phyloP scores from a whole-genome alignment of 2,797 vertebrate genomes.

The Odontamblyopus rebecca region DNA sequence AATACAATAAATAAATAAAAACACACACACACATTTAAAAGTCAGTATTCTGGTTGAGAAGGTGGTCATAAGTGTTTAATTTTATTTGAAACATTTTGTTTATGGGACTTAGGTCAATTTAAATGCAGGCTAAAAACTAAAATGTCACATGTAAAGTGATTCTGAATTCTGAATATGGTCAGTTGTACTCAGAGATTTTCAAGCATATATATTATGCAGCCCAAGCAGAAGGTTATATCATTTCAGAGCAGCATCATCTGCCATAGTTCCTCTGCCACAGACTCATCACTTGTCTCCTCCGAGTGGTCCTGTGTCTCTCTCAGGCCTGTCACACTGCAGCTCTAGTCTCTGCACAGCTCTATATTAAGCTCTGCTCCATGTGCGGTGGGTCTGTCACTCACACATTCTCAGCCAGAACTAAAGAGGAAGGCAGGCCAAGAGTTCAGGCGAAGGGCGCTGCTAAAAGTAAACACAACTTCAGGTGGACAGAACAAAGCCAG shows the following conservation, averaged over 20 bases:
- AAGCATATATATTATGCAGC: not conserved
- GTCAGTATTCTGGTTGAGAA: too few relatives aligned
- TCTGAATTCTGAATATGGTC: too few relatives aligned
- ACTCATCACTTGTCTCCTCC: not conserved
- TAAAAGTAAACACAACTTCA: slow-evolving; percentile 17
- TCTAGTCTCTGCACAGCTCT: slow-evolving; percentile 28
- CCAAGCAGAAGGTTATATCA: not conserved
- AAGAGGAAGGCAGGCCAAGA: slow-evolving; percentile 23
- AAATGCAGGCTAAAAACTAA: too few relatives aligned
- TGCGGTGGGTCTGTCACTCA: slow-evolving; percentile 33
- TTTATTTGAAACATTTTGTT: too few relatives aligned
- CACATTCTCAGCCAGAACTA: slow-evolving; percentile 18
- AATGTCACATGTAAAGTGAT: too few relatives aligned
- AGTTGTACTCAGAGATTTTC: too few relatives aligned
- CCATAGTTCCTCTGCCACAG: slow-evolving; percentile 8
- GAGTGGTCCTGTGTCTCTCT: slow-evolving; percentile 28
- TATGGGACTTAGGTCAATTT: too few relatives aligned
- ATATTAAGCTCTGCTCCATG: slow-evolving; percentile 19
- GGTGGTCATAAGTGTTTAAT: too few relatives aligned
- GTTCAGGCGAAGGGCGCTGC: slow-evolving; percentile 13
- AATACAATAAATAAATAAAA: too few relatives aligned
- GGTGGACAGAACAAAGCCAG: not conserved
- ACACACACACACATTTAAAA: too few relatives aligned
- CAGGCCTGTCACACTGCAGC: slow-evolving; percentile 40
- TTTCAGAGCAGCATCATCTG: slow-evolving; percentile 4